Conservation (phyloP, 2,113 vertebrate genomes). For the Cygnus atratus region DNA sequence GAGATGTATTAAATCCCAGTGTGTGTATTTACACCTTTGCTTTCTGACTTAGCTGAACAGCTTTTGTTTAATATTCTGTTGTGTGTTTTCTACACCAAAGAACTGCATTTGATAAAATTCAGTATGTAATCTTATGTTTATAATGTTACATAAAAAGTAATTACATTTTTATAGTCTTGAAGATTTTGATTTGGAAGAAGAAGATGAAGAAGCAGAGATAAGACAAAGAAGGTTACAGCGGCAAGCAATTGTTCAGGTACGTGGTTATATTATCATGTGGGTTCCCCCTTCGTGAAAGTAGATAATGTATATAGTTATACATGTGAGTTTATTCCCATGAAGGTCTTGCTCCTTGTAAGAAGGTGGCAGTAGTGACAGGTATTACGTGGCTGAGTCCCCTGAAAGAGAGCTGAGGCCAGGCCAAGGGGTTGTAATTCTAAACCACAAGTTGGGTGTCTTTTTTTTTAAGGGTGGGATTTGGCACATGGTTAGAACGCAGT, state of each 20-base stretch:
- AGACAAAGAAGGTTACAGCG: conserved; percentile 92
- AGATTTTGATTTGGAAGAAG: conserved; percentile 94
- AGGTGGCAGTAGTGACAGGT: not conserved
- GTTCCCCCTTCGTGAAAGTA: not conserved
- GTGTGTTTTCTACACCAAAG: not conserved
- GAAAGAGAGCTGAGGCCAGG: not conserved
- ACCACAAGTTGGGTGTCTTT: not conserved
- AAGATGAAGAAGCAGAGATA: conserved; percentile 95
- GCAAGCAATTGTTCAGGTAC: conserved; percentile 93
- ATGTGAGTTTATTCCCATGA: not conserved
- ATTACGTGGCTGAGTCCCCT: not conserved
- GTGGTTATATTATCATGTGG: not conserved
- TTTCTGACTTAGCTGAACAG: not conserved
- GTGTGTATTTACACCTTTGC: not conserved
- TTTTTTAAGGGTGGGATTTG: not conserved
- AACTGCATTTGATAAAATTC: not conserved
- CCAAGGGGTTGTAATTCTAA: not conserved
- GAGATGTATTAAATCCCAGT: not conserved
- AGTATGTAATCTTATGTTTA: not conserved
- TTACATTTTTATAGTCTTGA: conserved; percentile 80
- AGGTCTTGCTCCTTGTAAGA: not conserved
- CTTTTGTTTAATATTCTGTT: not conserved
- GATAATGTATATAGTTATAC: not conserved
- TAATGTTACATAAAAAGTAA: not conserved
- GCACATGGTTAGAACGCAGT: not conserved